phyloP scores from a whole-genome alignment of 1,140 invertebrate genomes.

The Hydropsyche tenuis region DNA sequence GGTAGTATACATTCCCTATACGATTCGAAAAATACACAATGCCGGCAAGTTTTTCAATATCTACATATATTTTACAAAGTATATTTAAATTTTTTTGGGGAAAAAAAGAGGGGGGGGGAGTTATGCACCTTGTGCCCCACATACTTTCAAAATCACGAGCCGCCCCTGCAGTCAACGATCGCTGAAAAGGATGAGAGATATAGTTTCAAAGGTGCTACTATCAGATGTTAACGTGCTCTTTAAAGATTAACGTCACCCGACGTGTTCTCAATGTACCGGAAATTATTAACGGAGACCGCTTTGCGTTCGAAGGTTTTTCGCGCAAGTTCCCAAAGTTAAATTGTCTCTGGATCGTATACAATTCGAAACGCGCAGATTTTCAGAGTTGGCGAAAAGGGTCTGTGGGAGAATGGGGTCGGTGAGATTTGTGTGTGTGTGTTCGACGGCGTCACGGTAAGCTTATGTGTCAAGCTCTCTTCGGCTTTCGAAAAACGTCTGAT shows the following conservation, averaged over 20 bases:
- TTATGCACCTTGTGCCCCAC: background rate
- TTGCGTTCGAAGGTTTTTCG: too few relatives aligned
- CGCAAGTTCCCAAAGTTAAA: too few relatives aligned
- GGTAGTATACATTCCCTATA: too few relatives aligned
- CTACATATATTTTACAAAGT: too few relatives aligned
- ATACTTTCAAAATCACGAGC: slow-evolving; percentile 1
- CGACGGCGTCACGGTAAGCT: slow-evolving; percentile 23
- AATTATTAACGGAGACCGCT: slow-evolving; percentile 29
- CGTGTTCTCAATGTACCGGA: slow-evolving; percentile 20
- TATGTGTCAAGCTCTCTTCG: background rate
- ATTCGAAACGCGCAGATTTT: too few relatives aligned
- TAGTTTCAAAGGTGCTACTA: slow-evolving; percentile 15
- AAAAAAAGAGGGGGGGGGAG: background rate
- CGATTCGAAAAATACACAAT: too few relatives aligned
- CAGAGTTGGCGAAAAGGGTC: background rate
- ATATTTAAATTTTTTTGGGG: too few relatives aligned
- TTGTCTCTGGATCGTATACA: too few relatives aligned
- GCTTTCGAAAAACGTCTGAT: slow-evolving; percentile 17
- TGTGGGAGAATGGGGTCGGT: background rate
- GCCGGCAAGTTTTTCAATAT: too few relatives aligned
- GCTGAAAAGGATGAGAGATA: background rate
- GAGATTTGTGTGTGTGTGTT: slow-evolving; percentile 8
- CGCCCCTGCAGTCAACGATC: too few relatives aligned
- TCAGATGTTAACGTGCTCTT: slow-evolving; percentile 23
- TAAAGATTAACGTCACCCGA: slow-evolving; percentile 27